These are phyloP conservation scores for Philotrypesis tridentata DNA, from an alignment of 1,140 invertebrate species.

Conservation along the genomic window DNA sequence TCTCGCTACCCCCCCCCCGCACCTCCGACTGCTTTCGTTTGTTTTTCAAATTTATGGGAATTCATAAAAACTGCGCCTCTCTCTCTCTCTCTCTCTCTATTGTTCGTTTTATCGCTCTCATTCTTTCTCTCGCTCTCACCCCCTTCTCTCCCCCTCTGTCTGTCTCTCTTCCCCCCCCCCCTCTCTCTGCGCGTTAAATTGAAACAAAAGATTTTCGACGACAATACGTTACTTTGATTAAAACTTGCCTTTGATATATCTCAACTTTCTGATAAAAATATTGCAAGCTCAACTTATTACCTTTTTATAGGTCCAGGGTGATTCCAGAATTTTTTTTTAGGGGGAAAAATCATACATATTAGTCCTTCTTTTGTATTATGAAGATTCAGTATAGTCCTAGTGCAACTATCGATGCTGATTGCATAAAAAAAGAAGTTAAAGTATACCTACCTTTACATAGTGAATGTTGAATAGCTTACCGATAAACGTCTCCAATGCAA, in stretches of 20 bases:
- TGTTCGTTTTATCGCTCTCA: background rate
- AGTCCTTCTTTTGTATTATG: too few relatives aligned
- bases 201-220: background rate
- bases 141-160: background rate
- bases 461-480: too few relatives aligned
- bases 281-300: too few relatives aligned
- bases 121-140: background rate
- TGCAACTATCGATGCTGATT: too few relatives aligned
- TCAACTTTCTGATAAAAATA: background rate
- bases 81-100: background rate
- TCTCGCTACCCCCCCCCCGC: background rate
- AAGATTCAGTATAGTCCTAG: too few relatives aligned
- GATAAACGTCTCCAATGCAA: too few relatives aligned
- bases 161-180: background rate
- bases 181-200: background rate
- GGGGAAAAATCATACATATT: too few relatives aligned
- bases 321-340: too few relatives aligned
- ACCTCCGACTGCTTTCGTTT: background rate
- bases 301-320: too few relatives aligned
- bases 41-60: background rate
- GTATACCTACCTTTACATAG: too few relatives aligned
- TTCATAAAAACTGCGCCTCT: background rate
- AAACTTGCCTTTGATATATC: background rate
- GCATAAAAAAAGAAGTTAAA: too few relatives aligned
- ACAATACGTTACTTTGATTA: background rate